Evolutionary conservation across 2,888 invertebrate species (phyloP).

Genomic region (Rhyacophila evoluta): DNA sequence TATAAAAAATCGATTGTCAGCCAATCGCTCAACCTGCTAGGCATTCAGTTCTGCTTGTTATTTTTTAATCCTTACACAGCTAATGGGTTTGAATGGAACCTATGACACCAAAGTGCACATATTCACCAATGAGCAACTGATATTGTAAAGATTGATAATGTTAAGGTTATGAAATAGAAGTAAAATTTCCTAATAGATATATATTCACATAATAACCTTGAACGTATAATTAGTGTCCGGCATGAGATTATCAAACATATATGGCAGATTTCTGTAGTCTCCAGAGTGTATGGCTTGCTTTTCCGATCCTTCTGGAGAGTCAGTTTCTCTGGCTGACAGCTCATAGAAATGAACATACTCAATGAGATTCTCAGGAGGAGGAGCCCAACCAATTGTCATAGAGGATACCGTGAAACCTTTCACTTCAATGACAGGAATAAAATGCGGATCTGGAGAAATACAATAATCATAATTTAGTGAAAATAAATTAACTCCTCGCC

Average conservation of each 20-base stretch:
- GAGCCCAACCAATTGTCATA: conserved; percentile 84
- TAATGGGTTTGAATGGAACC: too few species aligned
- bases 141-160: too few species aligned
- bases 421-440: conserved; percentile 82
- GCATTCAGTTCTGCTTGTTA: too few species aligned
- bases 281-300: conserved; percentile 75
- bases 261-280: conserved; percentile 76
- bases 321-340: conserved; percentile 73
- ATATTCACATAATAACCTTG: conserved; percentile 65
- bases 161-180: too few species aligned
- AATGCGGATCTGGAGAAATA: conserved; percentile 82
- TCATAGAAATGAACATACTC: conserved; percentile 83
- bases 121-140: too few species aligned
- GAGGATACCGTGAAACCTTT: conserved; percentile 75
- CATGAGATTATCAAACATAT: conserved; percentile 82
- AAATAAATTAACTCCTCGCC: too few species aligned
- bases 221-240: conserved; percentile 86
- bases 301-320: conserved; percentile 63
- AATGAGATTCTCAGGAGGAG: conserved; percentile 74
- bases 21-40: too few species aligned
- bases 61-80: too few species aligned
- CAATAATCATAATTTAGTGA: too few species aligned
- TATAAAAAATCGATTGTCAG: too few species aligned
- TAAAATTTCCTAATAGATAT: not conserved
- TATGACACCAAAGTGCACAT: too few species aligned